phyloP scores from a whole-genome alignment of 2,113 vertebrate genomes.

The Sigmodon hispidus region DNA sequence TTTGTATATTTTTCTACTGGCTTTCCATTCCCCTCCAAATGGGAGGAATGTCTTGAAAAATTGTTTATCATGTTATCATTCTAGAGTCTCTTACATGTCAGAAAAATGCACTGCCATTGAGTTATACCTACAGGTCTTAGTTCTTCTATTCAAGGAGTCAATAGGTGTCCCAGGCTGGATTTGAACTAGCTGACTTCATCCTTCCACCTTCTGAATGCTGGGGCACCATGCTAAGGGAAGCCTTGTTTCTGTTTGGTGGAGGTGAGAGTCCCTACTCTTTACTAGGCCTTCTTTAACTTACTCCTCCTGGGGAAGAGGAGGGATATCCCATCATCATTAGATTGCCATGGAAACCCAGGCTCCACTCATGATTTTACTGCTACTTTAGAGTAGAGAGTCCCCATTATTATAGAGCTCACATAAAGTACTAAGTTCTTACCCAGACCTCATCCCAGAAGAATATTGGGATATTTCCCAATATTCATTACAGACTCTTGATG shows the following conservation, averaged over 20 bases:
- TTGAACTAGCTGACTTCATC: no score
- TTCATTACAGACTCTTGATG: not conserved
- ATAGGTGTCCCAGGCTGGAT: not conserved
- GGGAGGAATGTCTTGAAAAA: not conserved
- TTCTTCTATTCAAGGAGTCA: not conserved
- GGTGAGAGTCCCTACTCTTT: not conserved
- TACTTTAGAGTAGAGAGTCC: not conserved
- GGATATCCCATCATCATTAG: not conserved
- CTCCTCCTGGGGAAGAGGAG: not conserved
- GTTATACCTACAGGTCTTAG: not conserved
- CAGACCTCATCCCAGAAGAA: not conserved
- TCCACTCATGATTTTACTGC: not conserved
- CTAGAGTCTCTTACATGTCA: not conserved
- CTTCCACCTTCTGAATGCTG: not conserved
- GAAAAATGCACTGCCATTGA: not conserved
- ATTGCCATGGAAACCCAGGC: not conserved
- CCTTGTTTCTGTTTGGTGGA: not conserved
- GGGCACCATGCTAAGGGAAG: not conserved
- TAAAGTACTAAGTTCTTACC: not conserved
- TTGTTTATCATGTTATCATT: not conserved
- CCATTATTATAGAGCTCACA: not conserved
- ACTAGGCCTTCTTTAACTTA: not conserved
- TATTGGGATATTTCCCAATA: not conserved
- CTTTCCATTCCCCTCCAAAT: not conserved
- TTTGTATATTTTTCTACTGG: not conserved